These are phyloP conservation scores for Kradibia gibbosae DNA, from an alignment of 1,140 invertebrate genomes.

Conservation along the genomic window DNA sequence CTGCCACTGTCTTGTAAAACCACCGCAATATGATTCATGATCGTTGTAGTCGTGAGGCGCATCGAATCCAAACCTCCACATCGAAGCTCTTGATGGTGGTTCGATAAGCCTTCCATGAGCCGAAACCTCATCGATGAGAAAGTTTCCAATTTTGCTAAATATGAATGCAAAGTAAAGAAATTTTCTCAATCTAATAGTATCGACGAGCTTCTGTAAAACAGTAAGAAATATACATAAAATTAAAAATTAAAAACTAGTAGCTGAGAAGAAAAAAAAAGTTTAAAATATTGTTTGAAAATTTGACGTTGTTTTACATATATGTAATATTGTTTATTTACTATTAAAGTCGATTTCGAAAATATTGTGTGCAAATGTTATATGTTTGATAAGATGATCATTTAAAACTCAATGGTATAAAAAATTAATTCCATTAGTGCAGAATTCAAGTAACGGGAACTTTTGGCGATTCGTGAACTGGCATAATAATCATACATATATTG, in stretches of 20 bases:
- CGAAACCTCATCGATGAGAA: slow-evolving; percentile 55
- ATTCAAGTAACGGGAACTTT: no score
- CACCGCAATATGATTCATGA: slow-evolving; percentile 91
- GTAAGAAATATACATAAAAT: background rate
- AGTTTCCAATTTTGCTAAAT: slow-evolving; percentile 35
- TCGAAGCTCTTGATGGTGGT: slow-evolving; percentile 86
- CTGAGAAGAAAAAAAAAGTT: background rate
- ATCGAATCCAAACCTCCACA: slow-evolving; percentile 82
- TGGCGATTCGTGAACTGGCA: no score
- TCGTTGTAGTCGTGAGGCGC: slow-evolving; percentile 86
- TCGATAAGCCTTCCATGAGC: slow-evolving; percentile 87
- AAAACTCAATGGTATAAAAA: no score
- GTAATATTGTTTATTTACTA: no score
- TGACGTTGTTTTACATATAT: no score
- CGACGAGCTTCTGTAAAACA: slow-evolving; percentile 3
- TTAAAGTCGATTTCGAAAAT: no score
- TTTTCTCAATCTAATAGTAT: background rate
- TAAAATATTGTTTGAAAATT: background rate
- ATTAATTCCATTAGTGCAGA: no score
- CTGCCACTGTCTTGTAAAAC: slow-evolving; percentile 84
- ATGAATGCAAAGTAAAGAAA: background rate
- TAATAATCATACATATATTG: no score
- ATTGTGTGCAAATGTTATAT: no score
- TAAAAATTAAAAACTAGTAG: background rate
- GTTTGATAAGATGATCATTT: no score